Evolutionary conservation across 2,797 vertebrate species (phyloP).

Genomic region (Spondyliosoma cantharus): DNA sequence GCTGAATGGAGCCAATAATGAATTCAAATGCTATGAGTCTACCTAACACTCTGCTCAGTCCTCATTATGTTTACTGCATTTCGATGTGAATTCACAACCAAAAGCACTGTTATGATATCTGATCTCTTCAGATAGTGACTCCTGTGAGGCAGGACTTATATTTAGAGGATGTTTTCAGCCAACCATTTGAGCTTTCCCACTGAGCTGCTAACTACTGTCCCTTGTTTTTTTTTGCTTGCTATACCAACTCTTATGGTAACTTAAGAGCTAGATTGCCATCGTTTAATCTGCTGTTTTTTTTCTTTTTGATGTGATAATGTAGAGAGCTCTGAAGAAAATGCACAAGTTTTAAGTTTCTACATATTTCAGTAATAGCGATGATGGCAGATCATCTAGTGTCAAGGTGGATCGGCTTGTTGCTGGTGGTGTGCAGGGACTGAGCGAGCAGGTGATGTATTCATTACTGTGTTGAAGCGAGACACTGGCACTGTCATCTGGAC

Average conservation of each 20-base stretch:
- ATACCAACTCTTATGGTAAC: slow-evolving; percentile 43
- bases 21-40: neutral
- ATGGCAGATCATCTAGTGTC: neutral
- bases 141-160: slow-evolving; percentile 4
- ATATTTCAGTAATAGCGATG: neutral
- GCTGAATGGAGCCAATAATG: neutral
- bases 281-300: neutral
- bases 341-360: neutral
- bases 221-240: slow-evolving; percentile 30
- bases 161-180: slow-evolving; percentile 16
- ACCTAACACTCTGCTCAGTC: neutral
- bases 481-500: neutral
- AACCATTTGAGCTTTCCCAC: slow-evolving; percentile 43
- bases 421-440: neutral
- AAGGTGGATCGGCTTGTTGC: too few species aligned
- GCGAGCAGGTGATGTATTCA: neutral
- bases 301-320: neutral
- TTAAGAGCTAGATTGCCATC: neutral
- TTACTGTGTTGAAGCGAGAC: neutral
- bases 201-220: slow-evolving; percentile 6
- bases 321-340: neutral
- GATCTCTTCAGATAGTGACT: neutral
- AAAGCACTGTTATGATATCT: neutral
- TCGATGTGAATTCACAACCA: neutral
- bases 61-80: neutral